Evolutionary conservation across 2,113 vertebrate species (phyloP).

Genomic region (Lethenteron camtschaticum): DNA sequence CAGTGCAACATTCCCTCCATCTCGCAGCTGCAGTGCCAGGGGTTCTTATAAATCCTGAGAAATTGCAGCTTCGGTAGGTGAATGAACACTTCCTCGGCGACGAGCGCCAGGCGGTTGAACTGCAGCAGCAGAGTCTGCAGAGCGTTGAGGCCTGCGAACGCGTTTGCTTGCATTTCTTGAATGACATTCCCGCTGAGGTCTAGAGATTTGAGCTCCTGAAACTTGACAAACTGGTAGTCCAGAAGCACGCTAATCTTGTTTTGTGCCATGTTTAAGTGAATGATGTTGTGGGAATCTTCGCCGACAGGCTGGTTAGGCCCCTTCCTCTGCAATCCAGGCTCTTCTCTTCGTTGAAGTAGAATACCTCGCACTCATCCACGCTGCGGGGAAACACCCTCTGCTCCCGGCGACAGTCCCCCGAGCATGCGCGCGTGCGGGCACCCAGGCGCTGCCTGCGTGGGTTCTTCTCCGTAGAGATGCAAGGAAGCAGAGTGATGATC

Average conservation of each 20-base stretch:
- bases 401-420: no score
- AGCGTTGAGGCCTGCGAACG: slow-evolving; percentile 52
- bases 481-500: no score
- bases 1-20: slow-evolving; percentile 56
- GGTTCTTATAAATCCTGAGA: slow-evolving; percentile 76
- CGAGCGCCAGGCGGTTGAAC: slow-evolving; percentile 47
- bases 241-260: slow-evolving; percentile 56
- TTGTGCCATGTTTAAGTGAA: slow-evolving; percentile 64
- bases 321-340: slow-evolving; percentile 74
- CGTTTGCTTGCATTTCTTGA: slow-evolving; percentile 41
- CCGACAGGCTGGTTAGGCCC: slow-evolving; percentile 37
- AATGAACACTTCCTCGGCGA: slow-evolving; percentile 56
- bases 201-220: slow-evolving; percentile 46
- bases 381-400: neutral
- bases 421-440: no score
- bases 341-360: slow-evolving; percentile 51
- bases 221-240: slow-evolving; percentile 56
- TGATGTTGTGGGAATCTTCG: slow-evolving; percentile 52
- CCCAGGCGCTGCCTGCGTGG: no score
- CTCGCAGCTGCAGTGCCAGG: slow-evolving; percentile 59
- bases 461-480: no score
- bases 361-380: slow-evolving; percentile 40
- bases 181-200: slow-evolving; percentile 85
- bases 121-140: slow-evolving; percentile 75
- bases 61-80: slow-evolving; percentile 46